These are phyloP conservation scores for Athripsodes cinereus DNA, from an alignment of 2,888 invertebrate species.

Conservation along the genomic window DNA sequence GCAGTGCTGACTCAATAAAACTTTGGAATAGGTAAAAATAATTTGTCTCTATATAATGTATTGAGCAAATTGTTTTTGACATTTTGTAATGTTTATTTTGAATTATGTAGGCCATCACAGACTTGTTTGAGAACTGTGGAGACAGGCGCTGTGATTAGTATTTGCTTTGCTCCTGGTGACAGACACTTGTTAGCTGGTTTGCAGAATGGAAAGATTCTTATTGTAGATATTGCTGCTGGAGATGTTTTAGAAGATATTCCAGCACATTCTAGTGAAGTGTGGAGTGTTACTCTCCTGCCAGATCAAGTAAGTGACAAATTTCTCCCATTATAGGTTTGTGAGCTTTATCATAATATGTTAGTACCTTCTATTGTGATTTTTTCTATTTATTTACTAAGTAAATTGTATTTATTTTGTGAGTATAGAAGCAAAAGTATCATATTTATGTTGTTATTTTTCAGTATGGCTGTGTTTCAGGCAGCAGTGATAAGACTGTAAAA, in stretches of 20 bases:
- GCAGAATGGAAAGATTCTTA: conserved; percentile 73
- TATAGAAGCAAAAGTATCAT: too few relatives aligned
- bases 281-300: conserved; percentile 71
- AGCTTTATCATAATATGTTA: background rate
- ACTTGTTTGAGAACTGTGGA: conserved; percentile 65
- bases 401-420: too few relatives aligned
- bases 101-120: conserved; percentile 44
- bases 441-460: too few relatives aligned
- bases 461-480: conserved; percentile 78
- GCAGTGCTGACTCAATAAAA: conserved; percentile 82
- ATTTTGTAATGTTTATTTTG: conserved; percentile 4
- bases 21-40: conserved; percentile 77
- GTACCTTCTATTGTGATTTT: too few relatives aligned
- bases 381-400: too few relatives aligned
- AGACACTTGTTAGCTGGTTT: conserved; percentile 83
- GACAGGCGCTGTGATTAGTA: conserved; percentile 61
- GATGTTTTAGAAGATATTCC: conserved; percentile 73
- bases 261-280: conserved; percentile 77
- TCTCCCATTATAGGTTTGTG: background rate
- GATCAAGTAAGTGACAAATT: conserved; percentile 55
- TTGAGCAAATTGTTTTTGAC: conserved; percentile 3
- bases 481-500: conserved; percentile 85
- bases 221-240: conserved; percentile 80
- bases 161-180: conserved; percentile 82
- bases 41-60: background rate